Evolutionary conservation across 2,113 vertebrate species (phyloP).

Genomic region (Rhinogobius similis): DNA sequence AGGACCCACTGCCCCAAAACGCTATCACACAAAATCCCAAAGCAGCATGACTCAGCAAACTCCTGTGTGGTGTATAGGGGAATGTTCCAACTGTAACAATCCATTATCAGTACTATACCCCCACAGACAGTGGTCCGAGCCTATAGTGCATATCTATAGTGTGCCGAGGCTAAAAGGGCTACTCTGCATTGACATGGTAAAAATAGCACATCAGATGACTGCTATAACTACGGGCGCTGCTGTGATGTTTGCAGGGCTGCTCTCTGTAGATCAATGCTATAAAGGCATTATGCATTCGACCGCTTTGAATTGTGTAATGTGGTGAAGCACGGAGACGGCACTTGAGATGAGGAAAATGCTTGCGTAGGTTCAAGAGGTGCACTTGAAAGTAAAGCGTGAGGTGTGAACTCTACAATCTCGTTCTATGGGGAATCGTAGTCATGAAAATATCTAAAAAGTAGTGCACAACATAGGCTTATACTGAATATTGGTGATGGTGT

Average conservation of each 20-base stretch:
- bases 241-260: conserved; percentile 14
- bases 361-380: not conserved
- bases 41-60: conserved; percentile 55
- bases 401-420: not conserved
- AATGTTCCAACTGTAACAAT: conserved; percentile 27
- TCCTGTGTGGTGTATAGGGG: conserved; percentile 7
- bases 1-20: conserved; percentile 38
- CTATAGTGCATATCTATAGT: not conserved
- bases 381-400: not conserved
- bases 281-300: conserved; percentile 1
- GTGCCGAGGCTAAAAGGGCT: conserved; percentile 34
- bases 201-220: conserved; percentile 56
- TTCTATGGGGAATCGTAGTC: not conserved
- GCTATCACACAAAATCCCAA: conserved; percentile 34
- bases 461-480: too few relatives aligned
- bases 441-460: not conserved
- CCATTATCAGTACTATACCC: conserved; percentile 17
- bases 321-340: not conserved
- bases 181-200: conserved; percentile 41
- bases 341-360: not conserved
- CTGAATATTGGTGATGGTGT: too few relatives aligned
- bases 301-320: not conserved
- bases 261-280: conserved; percentile 1
- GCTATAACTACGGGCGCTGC: conserved; percentile 31
- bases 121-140: not conserved